phyloP scores from a whole-genome alignment of 1,140 invertebrate genomes.

The Drosophila miranda region DNA sequence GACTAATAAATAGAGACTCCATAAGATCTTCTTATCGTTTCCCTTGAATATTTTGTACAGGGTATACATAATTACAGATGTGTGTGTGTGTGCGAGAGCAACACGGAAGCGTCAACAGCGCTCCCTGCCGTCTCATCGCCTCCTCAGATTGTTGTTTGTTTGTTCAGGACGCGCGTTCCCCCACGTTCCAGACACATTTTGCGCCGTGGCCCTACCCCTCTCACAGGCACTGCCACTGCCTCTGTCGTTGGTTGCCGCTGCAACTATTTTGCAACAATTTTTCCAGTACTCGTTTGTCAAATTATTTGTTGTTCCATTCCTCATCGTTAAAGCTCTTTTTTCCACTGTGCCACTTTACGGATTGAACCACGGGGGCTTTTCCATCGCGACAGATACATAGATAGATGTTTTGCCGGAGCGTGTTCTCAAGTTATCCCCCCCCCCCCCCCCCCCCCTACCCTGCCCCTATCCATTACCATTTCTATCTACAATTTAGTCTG shows the following conservation, averaged over 20 bases:
- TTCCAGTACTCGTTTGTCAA: slow-evolving; percentile 49
- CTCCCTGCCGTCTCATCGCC: slow-evolving; percentile 10
- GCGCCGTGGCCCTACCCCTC: background rate
- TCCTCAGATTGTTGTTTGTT: slow-evolving; percentile 48
- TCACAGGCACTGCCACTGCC: background rate
- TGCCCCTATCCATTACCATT: background rate
- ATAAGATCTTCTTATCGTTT: no score
- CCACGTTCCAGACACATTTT: slow-evolving; percentile 37
- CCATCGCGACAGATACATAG: background rate
- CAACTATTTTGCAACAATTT: slow-evolving; percentile 51
- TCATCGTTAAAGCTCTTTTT: slow-evolving; percentile 14
- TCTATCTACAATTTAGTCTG: slow-evolving; percentile 11
- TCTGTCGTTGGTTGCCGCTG: slow-evolving; percentile 4
- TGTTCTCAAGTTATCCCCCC: no score
- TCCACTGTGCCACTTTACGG: slow-evolving; percentile 23
- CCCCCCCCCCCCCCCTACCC: background rate
- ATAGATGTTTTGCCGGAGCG: no score
- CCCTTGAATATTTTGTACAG: no score
- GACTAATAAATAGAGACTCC: no score
- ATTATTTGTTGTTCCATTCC: slow-evolving; percentile 44
- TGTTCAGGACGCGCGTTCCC: slow-evolving; percentile 30
- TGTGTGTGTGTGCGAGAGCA: slow-evolving; percentile 1
- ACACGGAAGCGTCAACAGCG: slow-evolving; percentile 31
- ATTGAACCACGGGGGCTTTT: slow-evolving; percentile 8
- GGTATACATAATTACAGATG: no score